A percentile compares a stretch with the other conserved stretches of the same genome.
Conservation (phyloP, 2,113 vertebrate genomes). For the Neodontobutis hainanensis region DNA sequence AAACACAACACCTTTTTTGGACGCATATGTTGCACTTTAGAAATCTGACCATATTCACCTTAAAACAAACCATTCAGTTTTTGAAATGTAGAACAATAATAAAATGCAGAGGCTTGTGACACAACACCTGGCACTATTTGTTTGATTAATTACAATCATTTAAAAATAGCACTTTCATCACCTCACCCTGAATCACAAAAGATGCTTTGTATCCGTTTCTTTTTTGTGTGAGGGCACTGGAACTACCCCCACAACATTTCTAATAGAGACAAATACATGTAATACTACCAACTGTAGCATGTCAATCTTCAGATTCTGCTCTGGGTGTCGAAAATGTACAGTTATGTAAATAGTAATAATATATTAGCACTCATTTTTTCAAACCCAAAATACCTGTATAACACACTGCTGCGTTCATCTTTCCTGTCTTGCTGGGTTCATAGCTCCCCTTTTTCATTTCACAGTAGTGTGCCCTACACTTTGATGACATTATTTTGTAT, state of each 20-base stretch:
- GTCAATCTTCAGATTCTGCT: not conserved
- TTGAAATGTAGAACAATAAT: not conserved
- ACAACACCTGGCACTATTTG: not conserved
- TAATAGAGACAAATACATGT: conserved; percentile 16
- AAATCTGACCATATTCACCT: conserved; percentile 16
- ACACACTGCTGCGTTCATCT: conserved; percentile 2
- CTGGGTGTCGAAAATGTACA: conserved; percentile 12
- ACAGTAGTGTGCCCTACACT: conserved; percentile 1
- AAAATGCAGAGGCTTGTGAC: not conserved
- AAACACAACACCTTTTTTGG: conserved; percentile 28
- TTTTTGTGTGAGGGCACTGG: conserved; percentile 26
- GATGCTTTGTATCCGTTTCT: conserved; percentile 38
- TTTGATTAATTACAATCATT: not conserved
- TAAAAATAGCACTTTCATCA: conserved; percentile 22
- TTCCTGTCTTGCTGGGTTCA: not conserved
- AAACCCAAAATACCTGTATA: not conserved
- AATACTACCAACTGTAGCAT: conserved; percentile 15
- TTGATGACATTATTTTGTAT: not conserved
- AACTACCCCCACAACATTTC: conserved; percentile 45
- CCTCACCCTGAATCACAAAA: conserved; percentile 25
- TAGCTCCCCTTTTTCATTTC: not conserved
- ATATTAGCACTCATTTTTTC: not conserved
- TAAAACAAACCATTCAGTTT: conserved; percentile 1
- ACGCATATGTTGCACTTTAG: conserved; percentile 2
- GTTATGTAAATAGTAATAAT: not conserved